Evolutionary conservation across 2,888 invertebrate species (phyloP).

Genomic region (Drosophila paramelanica): DNA sequence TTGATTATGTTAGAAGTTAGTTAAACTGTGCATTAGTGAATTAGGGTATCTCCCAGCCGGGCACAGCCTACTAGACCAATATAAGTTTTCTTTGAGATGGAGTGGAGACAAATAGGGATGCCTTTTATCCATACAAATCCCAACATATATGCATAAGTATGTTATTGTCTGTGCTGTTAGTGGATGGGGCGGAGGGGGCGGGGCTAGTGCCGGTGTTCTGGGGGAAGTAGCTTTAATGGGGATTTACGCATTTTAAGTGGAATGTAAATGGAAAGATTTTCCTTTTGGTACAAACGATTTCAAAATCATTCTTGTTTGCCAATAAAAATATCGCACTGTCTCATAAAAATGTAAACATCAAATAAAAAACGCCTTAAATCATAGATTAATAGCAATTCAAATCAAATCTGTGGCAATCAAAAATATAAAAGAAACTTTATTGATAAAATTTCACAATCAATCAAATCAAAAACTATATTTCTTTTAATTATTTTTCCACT

Average conservation of each 20-base stretch:
- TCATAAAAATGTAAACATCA: conserved; percentile 1
- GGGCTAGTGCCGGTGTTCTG: background rate
- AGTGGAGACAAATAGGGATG: background rate
- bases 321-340: conserved; percentile 9
- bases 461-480: conserved; percentile 21
- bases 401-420: conserved; percentile 1
- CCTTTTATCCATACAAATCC: conserved; percentile 2
- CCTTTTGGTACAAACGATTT: background rate
- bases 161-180: conserved; percentile 2
- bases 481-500: conserved; percentile 12
- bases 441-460: conserved; percentile 9
- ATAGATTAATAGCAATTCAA: conserved; percentile 4
- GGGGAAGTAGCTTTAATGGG: conserved; percentile 17
- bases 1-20: no score
- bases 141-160: conserved; percentile 2
- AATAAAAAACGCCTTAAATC: conserved; percentile 1
- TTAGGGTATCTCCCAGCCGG: background rate
- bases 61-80: background rate
- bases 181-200: background rate
- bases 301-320: conserved; percentile 18
- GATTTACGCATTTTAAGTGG: conserved; percentile 36
- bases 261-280: conserved; percentile 36
- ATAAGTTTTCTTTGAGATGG: background rate
- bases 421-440: background rate
- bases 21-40: no score